Evolutionary conservation across 2,113 vertebrate species (phyloP).

Genomic region (Thryonomys swinderianus): DNA sequence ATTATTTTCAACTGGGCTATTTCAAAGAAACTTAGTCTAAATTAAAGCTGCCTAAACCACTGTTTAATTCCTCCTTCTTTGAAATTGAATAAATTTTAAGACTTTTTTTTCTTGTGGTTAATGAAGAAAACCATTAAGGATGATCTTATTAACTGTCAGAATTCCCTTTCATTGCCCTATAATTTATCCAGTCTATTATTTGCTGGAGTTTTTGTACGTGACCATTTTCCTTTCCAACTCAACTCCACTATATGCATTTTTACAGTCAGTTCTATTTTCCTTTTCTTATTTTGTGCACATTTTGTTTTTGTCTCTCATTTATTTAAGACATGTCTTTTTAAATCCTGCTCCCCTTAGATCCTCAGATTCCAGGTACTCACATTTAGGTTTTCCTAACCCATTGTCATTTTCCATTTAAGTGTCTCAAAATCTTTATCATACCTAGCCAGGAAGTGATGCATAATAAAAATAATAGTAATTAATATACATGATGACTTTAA

Average conservation of each 20-base stretch:
- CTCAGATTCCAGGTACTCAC: neutral
- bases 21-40: constrained; percentile 32
- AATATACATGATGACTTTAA: neutral
- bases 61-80: neutral
- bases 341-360: neutral
- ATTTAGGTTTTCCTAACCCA: neutral
- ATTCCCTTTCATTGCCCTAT: neutral
- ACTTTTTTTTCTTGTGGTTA: neutral
- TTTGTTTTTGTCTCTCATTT: neutral
- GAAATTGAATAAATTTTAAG: neutral
- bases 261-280: neutral
- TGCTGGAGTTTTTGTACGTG: neutral
- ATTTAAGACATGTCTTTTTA: neutral
- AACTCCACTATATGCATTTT: neutral
- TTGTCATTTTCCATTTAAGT: neutral
- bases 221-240: neutral
- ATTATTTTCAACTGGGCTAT: neutral
- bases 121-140: constrained; percentile 17
- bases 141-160: neutral
- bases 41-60: constrained; percentile 19
- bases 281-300: neutral
- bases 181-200: neutral
- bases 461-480: neutral
- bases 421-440: neutral
- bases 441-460: neutral